Conservation (phyloP, 2,888 invertebrate genomes). For the Pyrgus malvae region DNA sequence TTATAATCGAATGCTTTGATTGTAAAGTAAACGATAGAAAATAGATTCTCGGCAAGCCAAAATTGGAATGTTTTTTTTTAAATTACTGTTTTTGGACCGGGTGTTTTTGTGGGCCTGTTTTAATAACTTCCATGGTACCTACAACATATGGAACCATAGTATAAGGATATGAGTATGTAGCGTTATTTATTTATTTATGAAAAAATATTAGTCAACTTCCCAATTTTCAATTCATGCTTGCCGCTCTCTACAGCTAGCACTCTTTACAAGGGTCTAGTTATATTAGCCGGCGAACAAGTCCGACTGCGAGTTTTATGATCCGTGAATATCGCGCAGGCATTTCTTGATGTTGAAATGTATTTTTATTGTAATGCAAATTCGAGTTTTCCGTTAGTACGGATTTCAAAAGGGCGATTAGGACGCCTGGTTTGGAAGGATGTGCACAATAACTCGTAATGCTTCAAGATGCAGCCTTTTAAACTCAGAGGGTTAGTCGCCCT, state of each 20-base stretch:
- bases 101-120: too few relatives aligned
- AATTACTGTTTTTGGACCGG: too few relatives aligned
- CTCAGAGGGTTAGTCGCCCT: constrained; percentile 48
- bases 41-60: too few relatives aligned
- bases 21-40: too few relatives aligned
- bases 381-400: constrained; percentile 80
- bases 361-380: constrained; percentile 82
- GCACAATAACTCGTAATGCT: constrained; percentile 64
- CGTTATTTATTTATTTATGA: too few relatives aligned
- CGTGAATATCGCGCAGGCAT: constrained; percentile 80
- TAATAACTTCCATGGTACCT: too few relatives aligned
- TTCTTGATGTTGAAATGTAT: constrained; percentile 80
- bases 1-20: too few relatives aligned
- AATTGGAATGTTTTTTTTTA: too few relatives aligned
- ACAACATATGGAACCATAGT: too few relatives aligned
- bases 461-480: constrained; percentile 58
- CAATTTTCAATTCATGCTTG: background rate
- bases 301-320: constrained; percentile 77
- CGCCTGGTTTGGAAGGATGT: constrained; percentile 79
- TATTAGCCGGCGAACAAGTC: constrained; percentile 53
- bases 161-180: too few relatives aligned
- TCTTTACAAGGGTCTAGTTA: constrained; percentile 58
- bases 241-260: background rate
- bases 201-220: too few relatives aligned
- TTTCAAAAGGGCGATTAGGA: constrained; percentile 81